Conservation (phyloP, 2,797 vertebrate genomes). For the Eospalax fontanierii region DNA sequence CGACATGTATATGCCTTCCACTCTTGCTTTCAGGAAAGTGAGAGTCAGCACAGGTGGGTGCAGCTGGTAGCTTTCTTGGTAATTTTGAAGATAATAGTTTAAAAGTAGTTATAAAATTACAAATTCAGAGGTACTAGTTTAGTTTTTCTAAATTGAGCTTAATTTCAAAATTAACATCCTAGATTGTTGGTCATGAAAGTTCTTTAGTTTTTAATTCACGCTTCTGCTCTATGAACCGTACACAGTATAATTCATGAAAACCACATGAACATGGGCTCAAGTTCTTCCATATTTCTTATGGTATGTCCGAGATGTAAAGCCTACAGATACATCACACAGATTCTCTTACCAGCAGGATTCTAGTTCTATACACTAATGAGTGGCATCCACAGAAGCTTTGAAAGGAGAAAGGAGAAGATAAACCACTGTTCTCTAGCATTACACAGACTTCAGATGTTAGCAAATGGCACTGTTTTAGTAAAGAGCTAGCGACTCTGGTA, state of each 20-base stretch:
- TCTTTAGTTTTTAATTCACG: neutral
- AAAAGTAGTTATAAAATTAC: neutral
- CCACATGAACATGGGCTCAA: neutral
- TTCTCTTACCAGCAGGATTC: neutral
- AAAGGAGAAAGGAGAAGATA: constrained; percentile 10
- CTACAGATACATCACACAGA: neutral
- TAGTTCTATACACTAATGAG: neutral
- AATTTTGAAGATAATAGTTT: neutral
- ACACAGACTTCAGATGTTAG: neutral
- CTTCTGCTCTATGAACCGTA: neutral
- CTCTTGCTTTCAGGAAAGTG: neutral
- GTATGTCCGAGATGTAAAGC: neutral
- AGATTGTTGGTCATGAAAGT: neutral
- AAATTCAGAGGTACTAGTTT: neutral
- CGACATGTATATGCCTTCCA: neutral
- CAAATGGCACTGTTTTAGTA: neutral
- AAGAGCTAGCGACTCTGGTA: neutral
- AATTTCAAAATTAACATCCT: neutral
- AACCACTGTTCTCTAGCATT: neutral
- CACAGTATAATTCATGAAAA: neutral
- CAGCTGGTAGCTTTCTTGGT: neutral
- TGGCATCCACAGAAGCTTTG: neutral
- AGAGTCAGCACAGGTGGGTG: neutral
- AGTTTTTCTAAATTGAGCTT: neutral
- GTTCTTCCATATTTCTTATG: neutral